These are phyloP conservation scores for Platycnemis pennipes DNA, from an alignment of 2,888 invertebrate species.

Conservation along the genomic window DNA sequence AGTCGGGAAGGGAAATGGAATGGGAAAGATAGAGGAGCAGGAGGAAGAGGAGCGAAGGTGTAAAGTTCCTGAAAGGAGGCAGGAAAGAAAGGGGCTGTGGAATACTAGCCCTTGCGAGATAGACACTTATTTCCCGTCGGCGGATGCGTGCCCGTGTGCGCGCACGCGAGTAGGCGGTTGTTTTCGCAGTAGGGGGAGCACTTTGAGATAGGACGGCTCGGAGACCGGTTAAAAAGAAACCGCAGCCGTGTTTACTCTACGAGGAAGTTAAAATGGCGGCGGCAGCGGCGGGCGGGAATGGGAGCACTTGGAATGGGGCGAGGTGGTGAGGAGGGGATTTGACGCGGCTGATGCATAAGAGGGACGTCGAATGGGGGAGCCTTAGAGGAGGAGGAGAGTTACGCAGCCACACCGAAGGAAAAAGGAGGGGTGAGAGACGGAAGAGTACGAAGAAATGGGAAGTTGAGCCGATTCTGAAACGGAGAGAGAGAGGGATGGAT, in stretches of 20 bases:
- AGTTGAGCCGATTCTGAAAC: too few relatives aligned
- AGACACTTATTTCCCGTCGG: not conserved
- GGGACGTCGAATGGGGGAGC: not conserved
- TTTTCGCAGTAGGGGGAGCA: not conserved
- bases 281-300: not conserved
- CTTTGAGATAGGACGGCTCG: not conserved
- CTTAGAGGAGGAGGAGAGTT: too few relatives aligned
- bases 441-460: too few relatives aligned
- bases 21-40: slow-evolving; percentile 47
- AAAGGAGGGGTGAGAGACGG: too few relatives aligned
- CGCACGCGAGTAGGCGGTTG: not conserved
- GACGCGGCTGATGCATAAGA: too few relatives aligned
- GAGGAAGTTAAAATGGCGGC: not conserved
- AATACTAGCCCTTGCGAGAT: not conserved
- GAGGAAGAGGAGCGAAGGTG: slow-evolving; percentile 52
- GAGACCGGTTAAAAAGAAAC: not conserved
- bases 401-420: too few relatives aligned
- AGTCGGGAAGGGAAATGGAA: too few relatives aligned
- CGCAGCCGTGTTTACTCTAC: not conserved
- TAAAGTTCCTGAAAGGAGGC: not conserved
- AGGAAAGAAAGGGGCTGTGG: not conserved
- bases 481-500: too few relatives aligned
- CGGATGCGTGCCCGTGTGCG: not conserved
- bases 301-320: not conserved
- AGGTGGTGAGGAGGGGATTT: not conserved